A percentile compares a stretch with the other conserved stretches of the same genome.
These are phyloP conservation scores for Scortum barcoo DNA, from an alignment of 2,113 vertebrate genomes.

Conservation along the genomic window DNA sequence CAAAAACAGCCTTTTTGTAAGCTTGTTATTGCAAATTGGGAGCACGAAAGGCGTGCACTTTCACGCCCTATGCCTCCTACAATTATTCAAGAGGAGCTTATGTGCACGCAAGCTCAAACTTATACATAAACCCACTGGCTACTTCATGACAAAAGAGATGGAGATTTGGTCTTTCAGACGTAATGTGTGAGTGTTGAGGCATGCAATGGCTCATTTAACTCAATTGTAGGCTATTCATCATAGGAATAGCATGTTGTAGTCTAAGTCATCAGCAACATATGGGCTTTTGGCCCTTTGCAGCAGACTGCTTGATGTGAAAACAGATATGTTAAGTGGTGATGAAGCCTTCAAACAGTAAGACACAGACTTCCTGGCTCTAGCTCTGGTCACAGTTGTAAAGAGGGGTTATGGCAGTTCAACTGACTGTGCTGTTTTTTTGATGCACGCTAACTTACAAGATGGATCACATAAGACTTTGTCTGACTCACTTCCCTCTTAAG, in stretches of 20 bases:
- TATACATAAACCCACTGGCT: constrained; percentile 49
- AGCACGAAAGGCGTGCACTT: constrained; percentile 63
- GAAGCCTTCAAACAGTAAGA: constrained; percentile 28
- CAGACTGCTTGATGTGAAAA: constrained; percentile 55
- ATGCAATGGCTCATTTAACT: constrained; percentile 42
- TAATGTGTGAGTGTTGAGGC: constrained; percentile 23
- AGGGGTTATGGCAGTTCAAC: constrained; percentile 50
- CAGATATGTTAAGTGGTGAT: constrained; percentile 33
- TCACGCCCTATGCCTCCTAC: constrained; percentile 63
- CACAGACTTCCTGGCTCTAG: constrained; percentile 52
- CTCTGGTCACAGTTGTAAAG: constrained; percentile 21
- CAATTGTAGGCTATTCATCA: constrained; percentile 42
- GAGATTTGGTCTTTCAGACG: constrained; percentile 16
- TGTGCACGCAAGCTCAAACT: constrained; percentile 62
- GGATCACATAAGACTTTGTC: constrained; percentile 34
- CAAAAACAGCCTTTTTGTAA: constrained; percentile 69
- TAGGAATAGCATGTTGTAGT: constrained; percentile 14
- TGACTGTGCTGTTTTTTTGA: constrained; percentile 21
- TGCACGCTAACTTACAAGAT: constrained; percentile 11
- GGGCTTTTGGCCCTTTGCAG: constrained; percentile 29
- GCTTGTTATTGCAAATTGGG: constrained; percentile 75
- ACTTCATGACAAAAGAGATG: constrained; percentile 61
- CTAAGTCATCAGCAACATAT: constrained; percentile 30
- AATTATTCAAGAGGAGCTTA: constrained; percentile 67
- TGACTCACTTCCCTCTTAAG: constrained; percentile 47